phyloP scores from a whole-genome alignment of 1,140 invertebrate genomes.

The Pollicipes pollicipes region DNA sequence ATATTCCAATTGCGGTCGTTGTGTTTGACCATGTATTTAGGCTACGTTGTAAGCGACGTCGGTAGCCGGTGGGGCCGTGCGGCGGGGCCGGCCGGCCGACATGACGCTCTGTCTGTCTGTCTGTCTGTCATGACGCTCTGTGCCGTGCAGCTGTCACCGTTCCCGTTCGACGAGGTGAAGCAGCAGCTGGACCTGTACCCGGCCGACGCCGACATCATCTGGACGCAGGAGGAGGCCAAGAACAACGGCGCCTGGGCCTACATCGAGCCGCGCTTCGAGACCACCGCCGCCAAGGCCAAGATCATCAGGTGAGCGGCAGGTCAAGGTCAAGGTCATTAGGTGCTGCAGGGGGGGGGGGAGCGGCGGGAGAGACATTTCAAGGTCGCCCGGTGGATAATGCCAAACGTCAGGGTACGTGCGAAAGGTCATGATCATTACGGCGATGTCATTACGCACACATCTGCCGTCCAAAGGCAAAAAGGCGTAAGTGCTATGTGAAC shows the following conservation, averaged over 20 bases:
- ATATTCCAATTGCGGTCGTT: too few relatives aligned
- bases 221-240: conserved; percentile 97
- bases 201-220: conserved; percentile 64
- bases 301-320: conserved; percentile 17
- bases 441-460: conserved; percentile 18
- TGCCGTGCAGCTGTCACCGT: conserved; percentile 68
- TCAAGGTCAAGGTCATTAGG: conserved; percentile 2
- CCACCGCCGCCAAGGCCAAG: conserved; percentile 37
- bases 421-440: conserved; percentile 3
- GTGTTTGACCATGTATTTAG: too few relatives aligned
- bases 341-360: too few relatives aligned
- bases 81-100: neutral
- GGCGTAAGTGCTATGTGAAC: too few relatives aligned
- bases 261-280: conserved; percentile 79
- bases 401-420: neutral
- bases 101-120: neutral
- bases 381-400: neutral
- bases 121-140: conserved; percentile 12
- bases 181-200: conserved; percentile 78
- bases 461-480: conserved; percentile 16
- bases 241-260: conserved; percentile 97
- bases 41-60: too few relatives aligned
- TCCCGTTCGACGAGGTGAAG: conserved; percentile 91
- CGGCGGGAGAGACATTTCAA: neutral
- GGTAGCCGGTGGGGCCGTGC: too few relatives aligned